Base-by-base conservation (phyloP, 2,797 vertebrate species). In the Hozukius guyotensis region DNA sequence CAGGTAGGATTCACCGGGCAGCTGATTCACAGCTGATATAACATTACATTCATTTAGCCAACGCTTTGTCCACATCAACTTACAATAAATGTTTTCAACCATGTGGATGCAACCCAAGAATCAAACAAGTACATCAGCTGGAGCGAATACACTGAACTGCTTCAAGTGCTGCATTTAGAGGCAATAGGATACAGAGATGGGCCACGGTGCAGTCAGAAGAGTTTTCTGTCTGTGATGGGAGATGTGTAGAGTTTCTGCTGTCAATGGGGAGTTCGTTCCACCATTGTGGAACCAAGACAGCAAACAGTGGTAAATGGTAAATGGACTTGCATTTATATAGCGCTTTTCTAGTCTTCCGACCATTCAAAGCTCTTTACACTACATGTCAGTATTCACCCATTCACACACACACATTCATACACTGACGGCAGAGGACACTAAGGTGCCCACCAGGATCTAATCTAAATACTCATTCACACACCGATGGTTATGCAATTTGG, bases 1-100 rank as follows among this genome's bases (percentile, higher is more conserved):
- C 98, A 99, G 98, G 98, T 99, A 68, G 16, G 63, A 14, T 12
- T 65, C 20, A 55, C 12, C 16, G 14, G 11, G 22, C 22, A 52
- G 16, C n/a, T 31, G 20, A 36, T 32, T 5, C 31, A 34, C 27
- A 56, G 12, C 36, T 16, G 53, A 53, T 16, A 61, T 10, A 8
- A 55, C 13, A 32, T 3, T 16, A 24, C 13, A 42, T 59, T 13
- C 7, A 42, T 59, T n/a, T 27, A 27, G 24, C 34, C 25, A 6
- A 25, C 53, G 27, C 22, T n/a, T 52, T 20, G 25, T 20, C n/a
- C 34, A 38, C 22, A 11, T 14, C 4, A 3, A 38, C 13, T 9
- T 25, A 25, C 13, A 42, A 42, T 63, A 36, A n/a, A 20, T 67
- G 18, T 2, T n/a, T 29, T 67, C 11, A 36, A 56, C 67, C 2